Evolutionary conservation across 2,888 invertebrate species (phyloP).

Genomic region (Pachliopta kotzebuea): DNA sequence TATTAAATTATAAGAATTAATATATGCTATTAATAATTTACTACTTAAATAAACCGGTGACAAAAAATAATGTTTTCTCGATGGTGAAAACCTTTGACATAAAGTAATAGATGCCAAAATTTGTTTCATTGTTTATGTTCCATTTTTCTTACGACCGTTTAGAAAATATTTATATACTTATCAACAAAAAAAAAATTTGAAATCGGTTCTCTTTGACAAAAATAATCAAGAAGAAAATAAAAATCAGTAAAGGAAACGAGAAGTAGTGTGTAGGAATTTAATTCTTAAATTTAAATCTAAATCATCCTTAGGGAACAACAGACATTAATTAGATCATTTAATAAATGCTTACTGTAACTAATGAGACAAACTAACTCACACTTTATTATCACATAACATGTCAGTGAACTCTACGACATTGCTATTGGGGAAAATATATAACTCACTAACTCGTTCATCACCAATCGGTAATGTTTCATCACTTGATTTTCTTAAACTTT

Average conservation of each 20-base stretch:
- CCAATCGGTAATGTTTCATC: constrained; percentile 53
- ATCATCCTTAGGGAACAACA: constrained; percentile 26
- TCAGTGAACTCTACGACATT: constrained; percentile 72
- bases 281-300: constrained; percentile 14
- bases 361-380: constrained; percentile 47
- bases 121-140: too few relatives aligned
- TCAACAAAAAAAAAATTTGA: too few relatives aligned
- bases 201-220: background rate
- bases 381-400: constrained; percentile 68
- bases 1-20: background rate
- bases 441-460: constrained; percentile 67
- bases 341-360: constrained; percentile 14
- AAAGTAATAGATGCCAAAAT: too few relatives aligned
- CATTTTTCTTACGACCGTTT: too few relatives aligned
- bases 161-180: too few relatives aligned
- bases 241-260: constrained; percentile 25
- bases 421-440: constrained; percentile 74
- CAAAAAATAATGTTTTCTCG: too few relatives aligned
- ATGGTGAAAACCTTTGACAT: too few relatives aligned
- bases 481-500: constrained; percentile 41
- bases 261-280: constrained; percentile 13
- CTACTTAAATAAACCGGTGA: too few relatives aligned
- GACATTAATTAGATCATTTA: constrained; percentile 29
- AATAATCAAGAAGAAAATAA: background rate
- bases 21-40: too few relatives aligned